These are phyloP conservation scores for Sylvia atricapilla DNA, from an alignment of 2,113 vertebrate species.

Conservation along the genomic window DNA sequence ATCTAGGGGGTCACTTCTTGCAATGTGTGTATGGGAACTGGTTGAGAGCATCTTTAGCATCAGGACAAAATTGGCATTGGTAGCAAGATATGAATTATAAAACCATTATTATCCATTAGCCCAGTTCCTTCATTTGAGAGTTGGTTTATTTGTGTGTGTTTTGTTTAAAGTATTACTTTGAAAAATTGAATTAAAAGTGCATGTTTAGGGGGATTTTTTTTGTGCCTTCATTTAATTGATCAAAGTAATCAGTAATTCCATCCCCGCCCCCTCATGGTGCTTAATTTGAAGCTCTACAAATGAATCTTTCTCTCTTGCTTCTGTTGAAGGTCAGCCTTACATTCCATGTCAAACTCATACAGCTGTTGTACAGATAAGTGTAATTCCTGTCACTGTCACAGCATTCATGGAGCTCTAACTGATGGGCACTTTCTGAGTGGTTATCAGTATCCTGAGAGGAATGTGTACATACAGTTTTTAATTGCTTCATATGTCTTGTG, in stretches of 20 bases:
- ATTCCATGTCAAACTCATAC: neutral
- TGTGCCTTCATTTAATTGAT: neutral
- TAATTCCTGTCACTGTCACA: neutral
- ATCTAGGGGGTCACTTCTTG: neutral
- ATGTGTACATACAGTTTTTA: neutral
- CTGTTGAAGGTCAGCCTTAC: neutral
- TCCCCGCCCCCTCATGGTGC: fast-evolving
- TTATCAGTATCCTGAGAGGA: neutral
- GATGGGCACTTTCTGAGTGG: neutral
- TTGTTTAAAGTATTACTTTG: neutral
- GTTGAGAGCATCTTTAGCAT: neutral
- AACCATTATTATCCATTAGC: neutral
- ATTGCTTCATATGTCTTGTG: constrained; percentile 39
- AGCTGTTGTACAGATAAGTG: neutral
- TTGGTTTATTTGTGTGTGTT: neutral
- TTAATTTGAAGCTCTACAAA: neutral
- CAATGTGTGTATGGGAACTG: neutral
- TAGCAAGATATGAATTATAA: neutral
- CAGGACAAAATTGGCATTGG: neutral
- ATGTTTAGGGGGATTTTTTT: neutral
- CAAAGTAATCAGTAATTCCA: neutral
- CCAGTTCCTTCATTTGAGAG: neutral
- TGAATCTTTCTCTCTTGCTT: neutral
- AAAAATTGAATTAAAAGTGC: neutral
- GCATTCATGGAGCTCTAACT: neutral